phyloP scores from a whole-genome alignment of 2,797 vertebrate genomes.

The Sebastes baramenuke region DNA sequence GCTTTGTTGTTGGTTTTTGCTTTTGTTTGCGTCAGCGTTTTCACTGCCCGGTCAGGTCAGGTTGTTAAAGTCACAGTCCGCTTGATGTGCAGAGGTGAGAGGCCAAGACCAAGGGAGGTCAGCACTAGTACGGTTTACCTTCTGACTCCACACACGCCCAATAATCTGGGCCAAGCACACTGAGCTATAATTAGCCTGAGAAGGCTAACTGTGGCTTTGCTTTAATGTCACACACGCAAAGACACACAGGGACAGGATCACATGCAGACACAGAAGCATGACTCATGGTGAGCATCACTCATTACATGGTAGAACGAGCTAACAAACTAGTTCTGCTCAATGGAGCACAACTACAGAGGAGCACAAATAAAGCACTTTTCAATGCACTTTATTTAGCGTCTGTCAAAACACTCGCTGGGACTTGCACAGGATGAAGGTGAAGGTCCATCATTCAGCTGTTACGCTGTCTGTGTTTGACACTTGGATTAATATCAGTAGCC shows the following conservation, averaged over 20 bases:
- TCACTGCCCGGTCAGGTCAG: not conserved
- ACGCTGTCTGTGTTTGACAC: conserved; percentile 8
- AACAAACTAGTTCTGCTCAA: conserved; percentile 61
- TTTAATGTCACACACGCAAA: conserved; percentile 71
- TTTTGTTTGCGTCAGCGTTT: not conserved
- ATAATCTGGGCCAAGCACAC: conserved; percentile 72
- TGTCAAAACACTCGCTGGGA: conserved; percentile 34
- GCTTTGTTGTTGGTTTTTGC: not conserved
- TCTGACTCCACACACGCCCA: conserved; percentile 54
- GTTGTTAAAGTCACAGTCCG: conserved; percentile 12
- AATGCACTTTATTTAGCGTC: conserved; percentile 33
- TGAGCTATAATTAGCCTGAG: conserved; percentile 71
- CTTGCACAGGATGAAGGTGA: conserved; percentile 3
- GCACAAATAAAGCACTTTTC: conserved; percentile 46
- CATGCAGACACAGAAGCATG: conserved; percentile 50
- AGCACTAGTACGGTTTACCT: conserved; percentile 41
- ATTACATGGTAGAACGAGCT: conserved; percentile 57
- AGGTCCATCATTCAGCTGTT: not conserved
- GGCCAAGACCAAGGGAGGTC: conserved; percentile 33
- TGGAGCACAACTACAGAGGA: conserved; percentile 49
- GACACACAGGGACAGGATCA: conserved; percentile 43
- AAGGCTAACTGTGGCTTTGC: conserved; percentile 65
- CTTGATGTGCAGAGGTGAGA: conserved; percentile 37
- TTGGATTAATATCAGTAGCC: conserved; percentile 13
- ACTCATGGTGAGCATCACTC: conserved; percentile 62